phyloP scores from a whole-genome alignment of 2,888 invertebrate species.

The Oscheius sp. region DNA sequence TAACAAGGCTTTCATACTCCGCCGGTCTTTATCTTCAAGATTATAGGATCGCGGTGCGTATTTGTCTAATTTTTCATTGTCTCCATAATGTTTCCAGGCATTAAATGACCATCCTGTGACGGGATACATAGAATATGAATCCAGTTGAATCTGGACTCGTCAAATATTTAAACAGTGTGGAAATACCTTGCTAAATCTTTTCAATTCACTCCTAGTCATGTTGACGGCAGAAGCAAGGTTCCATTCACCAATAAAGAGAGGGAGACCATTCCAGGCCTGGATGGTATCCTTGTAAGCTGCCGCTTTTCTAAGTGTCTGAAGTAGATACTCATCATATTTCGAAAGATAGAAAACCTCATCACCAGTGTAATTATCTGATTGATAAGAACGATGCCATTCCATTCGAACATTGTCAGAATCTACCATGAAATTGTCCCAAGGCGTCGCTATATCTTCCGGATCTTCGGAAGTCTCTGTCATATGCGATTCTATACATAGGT shows the following conservation, averaged over 20 bases:
- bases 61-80: too few species aligned
- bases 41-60: too few species aligned
- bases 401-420: background rate
- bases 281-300: too few species aligned
- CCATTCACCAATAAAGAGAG: conserved; percentile 20
- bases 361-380: background rate
- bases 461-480: too few species aligned
- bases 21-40: too few species aligned
- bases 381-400: conserved; percentile 19
- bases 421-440: background rate
- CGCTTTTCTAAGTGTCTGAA: background rate
- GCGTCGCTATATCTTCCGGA: too few species aligned
- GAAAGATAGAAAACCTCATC: conserved; percentile 9
- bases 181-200: background rate
- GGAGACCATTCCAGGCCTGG: background rate
- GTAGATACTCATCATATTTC: background rate
- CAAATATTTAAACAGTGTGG: too few species aligned
- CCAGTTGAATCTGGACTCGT: background rate
- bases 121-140: background rate
- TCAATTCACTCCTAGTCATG: conserved; percentile 11
- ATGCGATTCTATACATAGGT: too few species aligned
- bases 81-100: conserved; percentile 4
- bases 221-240: background rate
- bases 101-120: background rate
- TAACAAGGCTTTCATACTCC: too few species aligned